Evolutionary conservation across 2,888 invertebrate genomes (phyloP), one percentile per base, ranked within the genome.

Genomic region (Cryptus viduatorius): DNA sequence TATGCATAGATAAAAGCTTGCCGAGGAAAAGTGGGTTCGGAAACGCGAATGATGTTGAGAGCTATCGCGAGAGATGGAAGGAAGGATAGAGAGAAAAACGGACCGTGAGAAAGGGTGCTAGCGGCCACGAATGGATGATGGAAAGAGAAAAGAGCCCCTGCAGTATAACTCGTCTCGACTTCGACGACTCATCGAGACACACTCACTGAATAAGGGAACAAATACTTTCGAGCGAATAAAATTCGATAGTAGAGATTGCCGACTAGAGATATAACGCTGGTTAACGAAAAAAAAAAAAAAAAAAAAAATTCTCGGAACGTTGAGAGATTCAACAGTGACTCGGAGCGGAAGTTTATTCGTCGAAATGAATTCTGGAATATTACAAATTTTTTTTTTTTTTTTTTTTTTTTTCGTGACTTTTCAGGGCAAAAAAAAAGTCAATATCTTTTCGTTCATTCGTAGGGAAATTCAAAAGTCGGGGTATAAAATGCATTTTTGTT

Each of bases 1-100:
- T 88, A 86, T 85, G 87, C 86, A 86, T 86, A 85, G 87, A 88
- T 89, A 90, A 90, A 89, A 88, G 87, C 86, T 86, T 83, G 82
- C 76, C 56, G 72, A 69, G 79, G 56, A 79, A 84, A 83, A 87
- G 77, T 78, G 76, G 79, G 65, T 68, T 65, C 59, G 53, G 68
- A 61, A 85, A 79, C 56, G 78, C 42, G 71, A 84, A 84, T 69
- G 64, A 81, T 82, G 68, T 61, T 37, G 68, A 64, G 46, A 59
- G 65, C 59, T 56, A 77, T 68, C 65, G 65, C 14, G 64, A 76
- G 37, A 69, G 69, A 37, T 14, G 44, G 53, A 59, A 24, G 24
- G 53, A 44, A 24, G 24, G 24, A 24, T 37, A 37, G 16, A 53
- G 48, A 37, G 59, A 69, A 71, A 76, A 75, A 19, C 56, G 16